These are phyloP conservation scores for Drosophila acutilabella DNA, from an alignment of 2,888 invertebrate species.

Conservation along the genomic window DNA sequence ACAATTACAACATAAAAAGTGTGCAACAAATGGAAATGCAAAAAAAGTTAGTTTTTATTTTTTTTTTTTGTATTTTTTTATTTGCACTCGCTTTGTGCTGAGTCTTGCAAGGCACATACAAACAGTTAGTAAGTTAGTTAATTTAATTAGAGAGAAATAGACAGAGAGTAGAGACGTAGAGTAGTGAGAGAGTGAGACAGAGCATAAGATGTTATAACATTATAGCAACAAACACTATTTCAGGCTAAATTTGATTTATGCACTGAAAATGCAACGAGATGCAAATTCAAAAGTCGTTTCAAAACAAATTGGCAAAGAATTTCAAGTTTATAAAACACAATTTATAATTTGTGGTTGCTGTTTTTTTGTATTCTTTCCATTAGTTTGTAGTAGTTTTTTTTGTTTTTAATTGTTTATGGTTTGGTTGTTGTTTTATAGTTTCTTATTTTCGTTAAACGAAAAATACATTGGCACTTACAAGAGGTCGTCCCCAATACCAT, in stretches of 20 bases:
- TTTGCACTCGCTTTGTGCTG: conserved; percentile 64
- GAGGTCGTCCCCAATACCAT: conserved; percentile 98
- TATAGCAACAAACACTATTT: conserved; percentile 71
- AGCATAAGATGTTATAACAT: conserved; percentile 36
- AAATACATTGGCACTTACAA: conserved; percentile 91
- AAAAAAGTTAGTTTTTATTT: conserved; percentile 44
- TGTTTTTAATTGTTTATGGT: conserved; percentile 45
- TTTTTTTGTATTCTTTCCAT: conserved; percentile 48
- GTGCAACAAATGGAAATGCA: conserved; percentile 64
- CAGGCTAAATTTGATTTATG: conserved; percentile 65
- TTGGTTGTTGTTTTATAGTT: conserved; percentile 45
- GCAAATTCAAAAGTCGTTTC: conserved; percentile 66
- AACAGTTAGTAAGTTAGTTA: conserved; percentile 49
- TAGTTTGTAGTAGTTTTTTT: conserved; percentile 34
- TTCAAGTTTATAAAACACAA: conserved; percentile 53
- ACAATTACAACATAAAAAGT: conserved; percentile 67
- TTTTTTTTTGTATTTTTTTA: conserved; percentile 19
- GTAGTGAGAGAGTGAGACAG: conserved; percentile 37
- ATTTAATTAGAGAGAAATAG: conserved; percentile 45
- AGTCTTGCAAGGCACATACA: conserved; percentile 73
- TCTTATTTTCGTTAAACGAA: conserved; percentile 77
- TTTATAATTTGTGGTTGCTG: conserved; percentile 60
- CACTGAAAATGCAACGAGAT: conserved; percentile 74
- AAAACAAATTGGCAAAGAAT: conserved; percentile 66
- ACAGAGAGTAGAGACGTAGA: conserved; percentile 38